Conservation (phyloP, 2,113 vertebrate species). For the Gasterosteus nipponicus region DNA sequence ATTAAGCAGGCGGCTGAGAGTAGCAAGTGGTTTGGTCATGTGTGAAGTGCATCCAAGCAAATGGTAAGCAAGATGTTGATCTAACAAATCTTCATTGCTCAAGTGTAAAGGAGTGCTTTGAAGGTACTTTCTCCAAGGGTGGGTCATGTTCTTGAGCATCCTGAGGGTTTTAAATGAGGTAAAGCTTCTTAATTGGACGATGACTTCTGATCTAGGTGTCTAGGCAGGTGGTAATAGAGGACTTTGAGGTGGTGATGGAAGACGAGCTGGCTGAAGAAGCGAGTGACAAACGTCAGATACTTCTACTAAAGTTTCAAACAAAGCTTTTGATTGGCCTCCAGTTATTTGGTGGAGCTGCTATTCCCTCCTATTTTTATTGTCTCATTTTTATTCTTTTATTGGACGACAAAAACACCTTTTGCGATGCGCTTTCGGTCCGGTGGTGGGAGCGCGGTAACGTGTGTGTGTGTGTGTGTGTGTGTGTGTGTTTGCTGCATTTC, state of each 20-base stretch:
- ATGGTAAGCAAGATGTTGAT: slow-evolving; percentile 61
- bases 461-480: too few species aligned
- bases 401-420: too few species aligned
- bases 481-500: not conserved
- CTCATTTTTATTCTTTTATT: too few species aligned
- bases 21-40: slow-evolving; percentile 58
- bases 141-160: slow-evolving; percentile 1
- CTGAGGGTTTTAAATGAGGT: not conserved
- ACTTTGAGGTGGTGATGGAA: slow-evolving; percentile 20
- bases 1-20: slow-evolving; percentile 51
- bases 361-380: not conserved
- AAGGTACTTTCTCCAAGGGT: not conserved
- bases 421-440: too few species aligned
- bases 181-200: slow-evolving; percentile 13
- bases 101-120: slow-evolving; percentile 20
- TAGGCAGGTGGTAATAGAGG: not conserved
- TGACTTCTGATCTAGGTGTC: slow-evolving; percentile 11
- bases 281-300: slow-evolving; percentile 5
- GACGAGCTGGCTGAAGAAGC: slow-evolving; percentile 5
- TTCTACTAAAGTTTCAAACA: slow-evolving; percentile 15
- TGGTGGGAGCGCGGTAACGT: too few species aligned
- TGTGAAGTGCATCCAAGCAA: slow-evolving; percentile 59
- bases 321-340: slow-evolving; percentile 26
- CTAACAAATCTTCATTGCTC: slow-evolving; percentile 44
- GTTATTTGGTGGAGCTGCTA: slow-evolving; percentile 11